phyloP scores from a whole-genome alignment of 2,888 invertebrate species.

The Pachycephus smyrnensis region DNA sequence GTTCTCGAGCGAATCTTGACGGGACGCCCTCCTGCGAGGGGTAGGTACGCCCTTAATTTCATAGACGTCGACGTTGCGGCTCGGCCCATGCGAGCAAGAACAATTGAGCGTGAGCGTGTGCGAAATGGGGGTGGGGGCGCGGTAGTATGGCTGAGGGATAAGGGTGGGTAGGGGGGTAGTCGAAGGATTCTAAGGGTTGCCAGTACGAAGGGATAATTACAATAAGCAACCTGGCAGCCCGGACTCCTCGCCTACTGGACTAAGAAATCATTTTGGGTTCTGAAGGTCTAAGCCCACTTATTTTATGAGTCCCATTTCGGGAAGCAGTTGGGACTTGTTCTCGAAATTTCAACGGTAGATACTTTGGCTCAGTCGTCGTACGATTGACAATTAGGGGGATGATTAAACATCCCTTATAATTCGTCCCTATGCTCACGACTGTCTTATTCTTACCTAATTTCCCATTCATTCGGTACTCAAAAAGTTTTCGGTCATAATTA shows the following conservation, averaged over 20 bases:
- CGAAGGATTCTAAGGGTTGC: constrained; percentile 18
- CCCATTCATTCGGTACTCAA: neutral
- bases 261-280: constrained; percentile 49
- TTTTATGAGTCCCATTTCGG: neutral
- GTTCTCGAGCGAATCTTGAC: constrained; percentile 30
- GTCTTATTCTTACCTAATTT: neutral
- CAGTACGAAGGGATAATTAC: constrained; percentile 57
- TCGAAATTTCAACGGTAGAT: neutral
- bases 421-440: neutral
- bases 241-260: constrained; percentile 35
- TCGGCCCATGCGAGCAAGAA: constrained; percentile 53
- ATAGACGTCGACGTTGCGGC: constrained; percentile 43
- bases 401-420: neutral
- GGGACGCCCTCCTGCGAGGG: constrained; percentile 24
- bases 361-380: neutral
- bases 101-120: constrained; percentile 57
- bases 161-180: constrained; percentile 27
- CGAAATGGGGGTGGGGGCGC: constrained; percentile 36
- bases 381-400: neutral
- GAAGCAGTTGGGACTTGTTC: neutral
- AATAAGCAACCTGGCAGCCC: constrained; percentile 55
- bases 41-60: constrained; percentile 52
- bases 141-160: constrained; percentile 35
- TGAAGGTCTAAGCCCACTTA: neutral
- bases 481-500: constrained; percentile 18